Evolutionary conservation across 1,140 invertebrate species (phyloP).

Genomic region (Pentalonia nigronervosa): DNA sequence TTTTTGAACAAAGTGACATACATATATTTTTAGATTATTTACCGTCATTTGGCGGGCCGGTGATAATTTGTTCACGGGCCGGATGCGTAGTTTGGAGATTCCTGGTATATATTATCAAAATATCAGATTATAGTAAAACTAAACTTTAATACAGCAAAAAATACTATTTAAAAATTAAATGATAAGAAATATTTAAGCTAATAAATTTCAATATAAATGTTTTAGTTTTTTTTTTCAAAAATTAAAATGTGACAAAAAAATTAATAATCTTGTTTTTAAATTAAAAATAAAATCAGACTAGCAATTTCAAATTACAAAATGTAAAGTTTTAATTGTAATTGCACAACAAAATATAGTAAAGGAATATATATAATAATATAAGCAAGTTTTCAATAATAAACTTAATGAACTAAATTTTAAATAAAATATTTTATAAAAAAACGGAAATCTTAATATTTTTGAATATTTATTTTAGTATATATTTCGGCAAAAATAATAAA

Average conservation of each 20-base stretch:
- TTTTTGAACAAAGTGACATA: too few species aligned
- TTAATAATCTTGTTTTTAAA: too few species aligned
- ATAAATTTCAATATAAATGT: too few species aligned
- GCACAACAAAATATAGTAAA: background rate
- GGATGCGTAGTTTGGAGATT: too few species aligned
- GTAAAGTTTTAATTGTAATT: background rate
- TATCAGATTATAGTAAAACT: background rate
- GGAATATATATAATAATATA: background rate
- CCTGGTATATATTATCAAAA: background rate
- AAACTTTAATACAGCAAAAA: background rate
- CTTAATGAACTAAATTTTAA: background rate
- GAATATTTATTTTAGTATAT: background rate
- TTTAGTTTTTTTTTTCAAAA: too few species aligned
- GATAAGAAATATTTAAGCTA: too few species aligned
- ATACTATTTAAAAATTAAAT: background rate
- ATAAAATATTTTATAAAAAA: conserved; percentile 1
- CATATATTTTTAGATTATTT: too few species aligned
- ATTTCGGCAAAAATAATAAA: background rate
- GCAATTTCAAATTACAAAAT: background rate
- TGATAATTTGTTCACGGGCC: too few species aligned
- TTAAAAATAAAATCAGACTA: background rate
- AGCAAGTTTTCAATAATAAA: background rate
- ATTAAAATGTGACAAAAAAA: too few species aligned
- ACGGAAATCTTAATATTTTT: background rate
- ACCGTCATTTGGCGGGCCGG: too few species aligned